These are phyloP conservation scores for Petrolisthes manimaculis DNA, from an alignment of 2,888 invertebrate genomes.

Conservation along the genomic window DNA sequence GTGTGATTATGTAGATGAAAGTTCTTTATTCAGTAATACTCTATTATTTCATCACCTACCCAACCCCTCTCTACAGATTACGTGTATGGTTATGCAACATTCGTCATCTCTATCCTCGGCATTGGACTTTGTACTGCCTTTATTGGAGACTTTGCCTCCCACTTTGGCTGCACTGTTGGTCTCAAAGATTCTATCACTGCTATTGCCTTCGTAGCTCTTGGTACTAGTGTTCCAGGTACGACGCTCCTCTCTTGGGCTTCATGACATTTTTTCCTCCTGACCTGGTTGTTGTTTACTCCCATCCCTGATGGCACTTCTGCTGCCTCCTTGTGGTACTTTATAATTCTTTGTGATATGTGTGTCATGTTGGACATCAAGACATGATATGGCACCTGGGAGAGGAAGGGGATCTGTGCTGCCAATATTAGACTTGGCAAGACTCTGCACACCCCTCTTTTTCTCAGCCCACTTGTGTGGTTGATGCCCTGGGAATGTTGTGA, in stretches of 20 bases:
- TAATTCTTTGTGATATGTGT: background rate
- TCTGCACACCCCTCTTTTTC: slow-evolving; percentile 2
- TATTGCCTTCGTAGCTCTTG: slow-evolving; percentile 96
- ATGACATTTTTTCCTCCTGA: background rate
- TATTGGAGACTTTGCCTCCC: slow-evolving; percentile 96
- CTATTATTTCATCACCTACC: background rate
- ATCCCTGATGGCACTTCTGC: background rate
- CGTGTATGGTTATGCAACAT: slow-evolving; percentile 94
- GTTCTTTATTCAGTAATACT: too few species aligned
- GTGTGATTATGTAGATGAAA: too few species aligned
- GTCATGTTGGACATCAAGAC: background rate
- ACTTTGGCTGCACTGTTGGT: slow-evolving; percentile 97
- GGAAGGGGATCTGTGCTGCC: background rate
- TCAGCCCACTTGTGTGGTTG: background rate
- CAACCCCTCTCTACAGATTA: slow-evolving; percentile 77
- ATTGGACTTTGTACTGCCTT: slow-evolving; percentile 96
- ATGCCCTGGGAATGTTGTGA: background rate
- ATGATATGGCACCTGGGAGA: background rate
- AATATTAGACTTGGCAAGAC: background rate
- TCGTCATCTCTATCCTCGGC: slow-evolving; percentile 89
- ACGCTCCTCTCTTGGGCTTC: background rate
- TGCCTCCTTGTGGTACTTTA: background rate
- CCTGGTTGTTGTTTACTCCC: background rate
- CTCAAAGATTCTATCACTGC: slow-evolving; percentile 97
- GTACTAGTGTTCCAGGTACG: slow-evolving; percentile 96